These are phyloP conservation scores for Myotis davidii DNA, from an alignment of 2,113 vertebrate species.

Conservation along the genomic window DNA sequence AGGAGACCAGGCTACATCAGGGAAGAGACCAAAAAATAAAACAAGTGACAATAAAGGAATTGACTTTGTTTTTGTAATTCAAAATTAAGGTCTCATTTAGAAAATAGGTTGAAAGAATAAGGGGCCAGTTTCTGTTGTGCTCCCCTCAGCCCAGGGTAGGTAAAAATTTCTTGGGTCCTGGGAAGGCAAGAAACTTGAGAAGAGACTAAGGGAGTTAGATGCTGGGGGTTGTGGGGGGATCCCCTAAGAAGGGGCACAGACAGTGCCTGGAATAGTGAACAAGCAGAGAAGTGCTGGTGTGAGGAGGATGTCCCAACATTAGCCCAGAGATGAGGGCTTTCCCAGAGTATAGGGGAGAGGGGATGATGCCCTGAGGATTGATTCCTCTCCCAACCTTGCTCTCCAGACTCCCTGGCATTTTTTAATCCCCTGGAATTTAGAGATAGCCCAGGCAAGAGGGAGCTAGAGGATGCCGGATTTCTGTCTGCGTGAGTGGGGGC, in stretches of 20 bases:
- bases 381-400: neutral
- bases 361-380: neutral
- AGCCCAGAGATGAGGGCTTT: neutral
- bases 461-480: neutral
- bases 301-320: neutral
- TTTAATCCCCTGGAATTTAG: neutral
- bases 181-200: neutral
- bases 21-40: neutral
- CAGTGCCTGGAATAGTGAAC: neutral
- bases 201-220: neutral
- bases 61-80: neutral
- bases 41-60: neutral
- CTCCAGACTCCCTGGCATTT: neutral
- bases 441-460: neutral
- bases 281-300: neutral
- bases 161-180: neutral
- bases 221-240: fast-evolving
- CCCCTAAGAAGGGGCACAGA: neutral
- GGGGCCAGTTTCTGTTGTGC: neutral
- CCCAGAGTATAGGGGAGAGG: no score
- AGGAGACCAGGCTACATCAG: neutral
- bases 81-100: slow-evolving; percentile 7
- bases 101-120: neutral
- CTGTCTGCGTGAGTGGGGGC: neutral
- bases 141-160: neutral